phyloP scores from a whole-genome alignment of 2,888 invertebrate species.

The Epirrhoe alternata region DNA sequence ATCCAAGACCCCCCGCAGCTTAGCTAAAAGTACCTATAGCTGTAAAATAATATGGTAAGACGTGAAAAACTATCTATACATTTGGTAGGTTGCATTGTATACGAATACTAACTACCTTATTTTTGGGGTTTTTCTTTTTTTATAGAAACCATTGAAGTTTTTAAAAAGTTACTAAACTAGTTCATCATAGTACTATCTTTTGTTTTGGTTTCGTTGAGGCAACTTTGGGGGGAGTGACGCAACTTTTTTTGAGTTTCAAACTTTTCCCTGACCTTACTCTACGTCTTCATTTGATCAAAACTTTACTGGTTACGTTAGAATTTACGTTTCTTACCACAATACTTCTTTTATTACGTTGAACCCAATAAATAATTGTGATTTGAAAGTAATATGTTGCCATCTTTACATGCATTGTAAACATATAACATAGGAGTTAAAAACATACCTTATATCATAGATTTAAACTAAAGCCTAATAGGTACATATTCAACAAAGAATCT shows the following conservation, averaged over 20 bases:
- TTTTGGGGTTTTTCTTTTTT: too few species aligned
- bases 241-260: conserved; percentile 7
- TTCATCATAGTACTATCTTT: conserved; percentile 34
- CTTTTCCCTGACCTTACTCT: conserved; percentile 20
- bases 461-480: too few species aligned
- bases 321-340: background rate
- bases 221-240: conserved; percentile 4
- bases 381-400: background rate
- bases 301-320: background rate
- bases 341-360: background rate
- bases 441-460: too few species aligned
- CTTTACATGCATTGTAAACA: background rate
- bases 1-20: too few species aligned
- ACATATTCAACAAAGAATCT: too few species aligned
- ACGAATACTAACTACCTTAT: too few species aligned
- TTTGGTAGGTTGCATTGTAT: too few species aligned
- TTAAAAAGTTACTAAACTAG: conserved; percentile 24
- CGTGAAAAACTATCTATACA: too few species aligned
- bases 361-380: background rate
- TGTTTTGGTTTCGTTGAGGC: conserved; percentile 10
- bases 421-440: too few species aligned
- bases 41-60: too few species aligned
- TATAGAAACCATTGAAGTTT: background rate
- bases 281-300: conserved; percentile 8
- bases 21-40: too few species aligned